phyloP scores from a whole-genome alignment of 1,140 invertebrate genomes.

The Solenopsis invicta region DNA sequence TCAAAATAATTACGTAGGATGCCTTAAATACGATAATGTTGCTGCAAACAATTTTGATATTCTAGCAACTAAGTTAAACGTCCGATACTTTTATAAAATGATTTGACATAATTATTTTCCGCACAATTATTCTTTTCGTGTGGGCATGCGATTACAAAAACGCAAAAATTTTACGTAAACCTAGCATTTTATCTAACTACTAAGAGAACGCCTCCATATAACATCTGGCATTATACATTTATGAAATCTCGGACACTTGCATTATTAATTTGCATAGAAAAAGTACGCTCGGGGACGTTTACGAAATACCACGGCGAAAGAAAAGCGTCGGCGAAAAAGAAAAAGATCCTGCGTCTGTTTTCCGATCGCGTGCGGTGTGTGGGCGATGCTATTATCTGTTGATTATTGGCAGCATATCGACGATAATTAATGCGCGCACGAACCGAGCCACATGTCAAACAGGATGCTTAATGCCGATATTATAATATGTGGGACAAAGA shows the following conservation, averaged over 20 bases:
- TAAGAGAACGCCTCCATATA: background rate
- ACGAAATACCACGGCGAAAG: constrained; percentile 43
- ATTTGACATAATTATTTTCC: too few relatives aligned
- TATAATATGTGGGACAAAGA: constrained; percentile 68
- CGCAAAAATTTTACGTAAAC: background rate
- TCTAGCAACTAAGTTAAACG: too few relatives aligned
- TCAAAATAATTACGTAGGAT: too few relatives aligned
- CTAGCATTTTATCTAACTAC: background rate
- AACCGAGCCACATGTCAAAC: constrained; percentile 54
- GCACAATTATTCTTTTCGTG: too few relatives aligned
- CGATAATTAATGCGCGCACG: constrained; percentile 64
- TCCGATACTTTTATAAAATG: too few relatives aligned
- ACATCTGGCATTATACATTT: constrained; percentile 25
- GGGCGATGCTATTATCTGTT: constrained; percentile 62
- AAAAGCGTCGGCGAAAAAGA: constrained; percentile 35
- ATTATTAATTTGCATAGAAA: constrained; percentile 26
- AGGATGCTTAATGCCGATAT: constrained; percentile 55
- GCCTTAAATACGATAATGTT: too few relatives aligned
- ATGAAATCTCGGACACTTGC: constrained; percentile 9
- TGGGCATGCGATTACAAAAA: background rate
- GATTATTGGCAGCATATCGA: constrained; percentile 57
- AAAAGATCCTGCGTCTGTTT: constrained; percentile 28
- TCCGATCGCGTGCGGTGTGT: constrained; percentile 40
- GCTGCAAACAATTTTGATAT: too few relatives aligned
- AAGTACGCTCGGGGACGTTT: background rate